Base-by-base conservation (phyloP, 2,797 vertebrate species). In the Sylvia borin region DNA sequence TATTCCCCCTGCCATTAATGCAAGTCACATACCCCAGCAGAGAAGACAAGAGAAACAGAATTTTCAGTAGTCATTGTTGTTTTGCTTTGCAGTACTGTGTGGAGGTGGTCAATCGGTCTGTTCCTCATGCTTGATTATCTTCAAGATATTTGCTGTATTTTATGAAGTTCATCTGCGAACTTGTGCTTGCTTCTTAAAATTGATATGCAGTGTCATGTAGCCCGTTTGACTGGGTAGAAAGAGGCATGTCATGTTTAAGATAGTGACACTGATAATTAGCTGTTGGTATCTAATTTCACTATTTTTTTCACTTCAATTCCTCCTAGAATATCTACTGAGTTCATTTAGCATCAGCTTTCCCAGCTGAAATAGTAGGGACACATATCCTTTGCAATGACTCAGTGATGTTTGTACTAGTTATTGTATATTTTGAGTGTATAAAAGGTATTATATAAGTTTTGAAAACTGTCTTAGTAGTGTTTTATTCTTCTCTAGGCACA, bases 1-100 rank as follows among this genome's bases (percentile, higher is more conserved):
- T 96, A 94, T 88, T 94, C 62, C 64, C 76, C 0, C 0, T 81
- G 85, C 65, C 55, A 57, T 96, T 88, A 96, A 88, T 81, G 85
- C 87, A 64, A 80, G 91, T 94, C 91, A 85, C 79, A 92, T 61
- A 83, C 10, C 25, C 45, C 15, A 42, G 81, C 54, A 31, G 62
- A 79, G 60, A 53, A 91, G 92, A 80, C 27, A 38, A 91, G 78
- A 8, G 50, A 91, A 87, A 31, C 18, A 62, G 65, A 73, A 42
- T 83, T 89, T 92, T 65, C 72, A 88, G 66, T 32, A 85, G 48
- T 78, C 32, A 34, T 31, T 74, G 60, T 53, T 43, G 31, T 45
- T 93, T 83, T 54, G 18, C 25, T 66, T 90, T 91, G 58, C 66
- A 60, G 19, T 31, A 34, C 40, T 54, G 4, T 81, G 55, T 48